Conservation (phyloP, 2,888 invertebrate genomes). For the Anarsia innoxiella region DNA sequence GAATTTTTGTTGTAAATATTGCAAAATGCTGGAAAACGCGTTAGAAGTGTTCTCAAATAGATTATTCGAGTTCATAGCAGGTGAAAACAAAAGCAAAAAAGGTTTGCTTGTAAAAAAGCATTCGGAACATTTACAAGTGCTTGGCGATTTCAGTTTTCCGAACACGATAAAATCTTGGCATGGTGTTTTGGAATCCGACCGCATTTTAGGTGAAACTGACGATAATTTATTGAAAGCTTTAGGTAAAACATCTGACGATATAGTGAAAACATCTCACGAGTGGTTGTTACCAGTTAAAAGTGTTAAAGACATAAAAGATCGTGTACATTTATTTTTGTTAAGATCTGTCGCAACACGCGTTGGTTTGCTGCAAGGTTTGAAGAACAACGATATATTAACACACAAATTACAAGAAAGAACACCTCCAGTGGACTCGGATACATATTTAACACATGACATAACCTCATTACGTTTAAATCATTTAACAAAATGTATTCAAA, state of each 20-base stretch:
- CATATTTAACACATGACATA: constrained; percentile 36
- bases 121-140: constrained; percentile 64
- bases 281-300: constrained; percentile 66
- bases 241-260: constrained; percentile 36
- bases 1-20: background rate
- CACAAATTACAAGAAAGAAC: constrained; percentile 24
- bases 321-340: constrained; percentile 71
- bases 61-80: constrained; percentile 36
- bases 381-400: constrained; percentile 31
- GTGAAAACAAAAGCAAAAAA: constrained; percentile 23
- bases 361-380: constrained; percentile 36
- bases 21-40: constrained; percentile 37
- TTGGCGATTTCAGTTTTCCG: constrained; percentile 81
- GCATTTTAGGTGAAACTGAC: constrained; percentile 17
- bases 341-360: constrained; percentile 41
- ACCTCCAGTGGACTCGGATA: constrained; percentile 31
- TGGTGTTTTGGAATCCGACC: constrained; percentile 27
- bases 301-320: constrained; percentile 50
- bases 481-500: constrained; percentile 37
- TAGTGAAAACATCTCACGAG: constrained; percentile 52
- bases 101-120: constrained; percentile 73
- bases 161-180: constrained; percentile 75
- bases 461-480: constrained; percentile 48
- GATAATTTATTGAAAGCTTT: constrained; percentile 37
- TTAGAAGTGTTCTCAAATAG: constrained; percentile 32